phyloP scores from a whole-genome alignment of 2,888 invertebrate species.

The Hemithea aestivaria region DNA sequence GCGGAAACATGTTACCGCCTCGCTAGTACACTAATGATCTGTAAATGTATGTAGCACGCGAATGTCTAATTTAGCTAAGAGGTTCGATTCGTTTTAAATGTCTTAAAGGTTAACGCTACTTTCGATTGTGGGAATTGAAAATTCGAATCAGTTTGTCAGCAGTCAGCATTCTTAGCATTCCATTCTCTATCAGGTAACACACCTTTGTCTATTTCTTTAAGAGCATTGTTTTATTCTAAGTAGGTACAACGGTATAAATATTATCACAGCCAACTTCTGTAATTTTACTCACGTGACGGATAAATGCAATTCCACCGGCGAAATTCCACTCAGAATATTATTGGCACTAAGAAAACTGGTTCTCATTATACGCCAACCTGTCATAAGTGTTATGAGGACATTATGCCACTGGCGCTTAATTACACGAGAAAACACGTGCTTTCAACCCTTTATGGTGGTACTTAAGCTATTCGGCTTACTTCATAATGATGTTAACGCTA shows the following conservation, averaged over 20 bases:
- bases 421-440: conserved; percentile 20
- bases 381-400: conserved; percentile 46
- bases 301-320: conserved; percentile 36
- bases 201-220: no score
- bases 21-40: conserved; percentile 16
- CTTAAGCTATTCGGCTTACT: no score
- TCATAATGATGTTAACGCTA: no score
- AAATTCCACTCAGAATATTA: conserved; percentile 32
- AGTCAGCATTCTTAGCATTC: no score
- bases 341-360: conserved; percentile 52
- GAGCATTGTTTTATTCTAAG: no score
- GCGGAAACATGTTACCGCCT: conserved; percentile 24
- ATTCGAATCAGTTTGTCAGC: no score
- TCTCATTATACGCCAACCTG: conserved; percentile 39
- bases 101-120: conserved; percentile 18
- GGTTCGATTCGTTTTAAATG: conserved; percentile 20
- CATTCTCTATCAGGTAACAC: no score
- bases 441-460: conserved; percentile 5
- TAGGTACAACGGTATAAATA: no score
- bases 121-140: conserved; percentile 8
- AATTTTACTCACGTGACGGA: conserved; percentile 17
- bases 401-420: conserved; percentile 32
- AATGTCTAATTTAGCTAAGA: conserved; percentile 30
- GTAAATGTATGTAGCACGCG: conserved; percentile 26
- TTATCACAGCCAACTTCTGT: conserved; percentile 3